phyloP scores from a whole-genome alignment of 2,797 vertebrate species.

The Ciconia nigra region DNA sequence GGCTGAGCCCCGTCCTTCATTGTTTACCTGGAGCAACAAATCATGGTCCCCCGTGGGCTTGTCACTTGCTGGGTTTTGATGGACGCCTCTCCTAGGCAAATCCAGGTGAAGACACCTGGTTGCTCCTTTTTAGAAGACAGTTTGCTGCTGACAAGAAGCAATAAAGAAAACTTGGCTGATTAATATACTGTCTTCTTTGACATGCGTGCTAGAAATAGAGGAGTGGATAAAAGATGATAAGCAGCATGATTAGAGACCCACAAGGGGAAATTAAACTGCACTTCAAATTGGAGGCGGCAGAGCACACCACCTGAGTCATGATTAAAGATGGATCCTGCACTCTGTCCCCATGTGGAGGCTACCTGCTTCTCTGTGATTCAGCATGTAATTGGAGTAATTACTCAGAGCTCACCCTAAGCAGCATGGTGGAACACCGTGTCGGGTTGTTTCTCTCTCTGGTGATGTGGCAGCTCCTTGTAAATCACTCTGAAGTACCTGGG shows the following conservation, averaged over 20 bases:
- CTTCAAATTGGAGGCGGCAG: not conserved
- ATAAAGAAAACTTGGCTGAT: not conserved
- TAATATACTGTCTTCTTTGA: conserved; percentile 10
- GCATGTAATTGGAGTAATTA: conserved; percentile 3
- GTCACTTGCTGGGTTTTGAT: not conserved
- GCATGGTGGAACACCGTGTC: not conserved
- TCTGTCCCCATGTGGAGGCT: not conserved
- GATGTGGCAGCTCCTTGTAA: not conserved
- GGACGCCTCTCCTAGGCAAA: not conserved
- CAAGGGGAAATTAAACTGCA: not conserved
- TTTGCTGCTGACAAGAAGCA: conserved; percentile 13
- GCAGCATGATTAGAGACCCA: not conserved
- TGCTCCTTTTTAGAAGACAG: not conserved
- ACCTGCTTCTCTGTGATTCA: not conserved
- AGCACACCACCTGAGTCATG: not conserved
- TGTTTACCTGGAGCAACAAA: not conserved
- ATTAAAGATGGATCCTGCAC: not conserved
- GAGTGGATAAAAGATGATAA: conserved; percentile 1
- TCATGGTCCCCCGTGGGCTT: not conserved
- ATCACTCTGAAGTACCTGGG: not conserved
- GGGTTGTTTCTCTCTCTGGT: not conserved
- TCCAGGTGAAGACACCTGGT: not conserved
- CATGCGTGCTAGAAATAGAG: not conserved
- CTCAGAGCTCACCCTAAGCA: not conserved
- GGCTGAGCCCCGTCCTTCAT: not conserved